Base-by-base conservation (phyloP, 2,113 vertebrate genomes). In the Butastur rufipennis region DNA sequence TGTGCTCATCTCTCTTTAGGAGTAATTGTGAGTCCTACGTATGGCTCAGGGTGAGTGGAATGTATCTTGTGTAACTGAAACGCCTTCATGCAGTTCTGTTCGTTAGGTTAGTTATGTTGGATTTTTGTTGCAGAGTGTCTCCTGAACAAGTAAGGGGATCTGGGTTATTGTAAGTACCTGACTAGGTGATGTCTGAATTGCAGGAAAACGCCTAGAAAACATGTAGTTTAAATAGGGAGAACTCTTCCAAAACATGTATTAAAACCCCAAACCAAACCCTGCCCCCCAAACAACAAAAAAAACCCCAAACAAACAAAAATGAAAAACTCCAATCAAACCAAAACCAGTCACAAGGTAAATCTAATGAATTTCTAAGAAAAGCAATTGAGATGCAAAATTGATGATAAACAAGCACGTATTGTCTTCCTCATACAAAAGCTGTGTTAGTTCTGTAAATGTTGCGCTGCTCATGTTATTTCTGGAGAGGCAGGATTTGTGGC, bases 301-400 rank as follows among this genome's bases (percentile, higher is more conserved):
- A 6, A 0, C 15, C 27, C 8, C 3, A 36, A n/a, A 3, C 2
- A 29, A 43, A 31, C 16, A 10, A 53, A 18, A 3, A 16, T 13
- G 16, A 68, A n/a, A 55, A 34, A 3, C 2, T 19, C 23, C 13
- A 55, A 62, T 6, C 10, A 58, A 53, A 59, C 10, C 10, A 50
- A 36, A 90, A 26, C 31, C 42, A 70, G 34, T 27, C 65, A 58
- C 15, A 55, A 72, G 21, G 26, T 42, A 61, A 75, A 88, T 27
- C 4, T 29, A 40, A 63, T 52, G 7, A 11, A 71, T 67, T 81
- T 67, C 38, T 31, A 36, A 13, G 14, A 18, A 16, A 81, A 78
- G 9, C 13, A n/a, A 0, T 1, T 18, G 25, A 70, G 17, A 23
- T 45, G 21, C 45, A 32, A 32, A 79, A 25, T 0, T n/a, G 13